phyloP scores from a whole-genome alignment of 2,797 vertebrate species.

The Micromesistius poutassou region DNA sequence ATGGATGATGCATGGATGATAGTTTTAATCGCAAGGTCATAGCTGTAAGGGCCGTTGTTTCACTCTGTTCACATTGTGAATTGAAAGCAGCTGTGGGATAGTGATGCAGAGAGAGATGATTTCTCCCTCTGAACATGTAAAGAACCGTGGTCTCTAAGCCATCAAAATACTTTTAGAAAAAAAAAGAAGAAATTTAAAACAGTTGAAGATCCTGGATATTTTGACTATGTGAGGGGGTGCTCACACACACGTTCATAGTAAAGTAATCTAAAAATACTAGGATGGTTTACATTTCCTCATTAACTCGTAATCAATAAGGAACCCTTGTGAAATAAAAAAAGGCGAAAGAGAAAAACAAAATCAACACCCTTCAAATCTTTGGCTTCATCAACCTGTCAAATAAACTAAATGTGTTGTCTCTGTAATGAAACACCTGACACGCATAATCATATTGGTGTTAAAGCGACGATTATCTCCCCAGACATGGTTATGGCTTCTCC shows the following conservation, averaged over 20 bases:
- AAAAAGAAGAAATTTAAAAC: neutral
- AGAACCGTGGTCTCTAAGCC: neutral
- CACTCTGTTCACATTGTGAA: neutral
- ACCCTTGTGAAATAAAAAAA: neutral
- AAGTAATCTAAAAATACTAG: neutral
- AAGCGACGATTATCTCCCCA: neutral
- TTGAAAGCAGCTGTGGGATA: neutral
- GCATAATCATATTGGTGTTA: neutral
- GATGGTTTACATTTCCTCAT: neutral
- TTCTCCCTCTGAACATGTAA: neutral
- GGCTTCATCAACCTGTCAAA: neutral
- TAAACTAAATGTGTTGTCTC: neutral
- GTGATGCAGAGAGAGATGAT: neutral
- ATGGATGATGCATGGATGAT: no score
- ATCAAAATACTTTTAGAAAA: neutral
- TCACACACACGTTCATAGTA: neutral
- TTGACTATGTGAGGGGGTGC: neutral
- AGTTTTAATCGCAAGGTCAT: neutral
- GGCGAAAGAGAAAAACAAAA: neutral
- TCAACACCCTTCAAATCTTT: neutral
- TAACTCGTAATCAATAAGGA: neutral
- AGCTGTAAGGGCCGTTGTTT: neutral
- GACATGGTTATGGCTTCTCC: neutral
- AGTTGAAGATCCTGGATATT: neutral
- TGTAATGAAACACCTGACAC: neutral